Conservation (phyloP, 2,888 invertebrate genomes). For the Lithophane leautieri region DNA sequence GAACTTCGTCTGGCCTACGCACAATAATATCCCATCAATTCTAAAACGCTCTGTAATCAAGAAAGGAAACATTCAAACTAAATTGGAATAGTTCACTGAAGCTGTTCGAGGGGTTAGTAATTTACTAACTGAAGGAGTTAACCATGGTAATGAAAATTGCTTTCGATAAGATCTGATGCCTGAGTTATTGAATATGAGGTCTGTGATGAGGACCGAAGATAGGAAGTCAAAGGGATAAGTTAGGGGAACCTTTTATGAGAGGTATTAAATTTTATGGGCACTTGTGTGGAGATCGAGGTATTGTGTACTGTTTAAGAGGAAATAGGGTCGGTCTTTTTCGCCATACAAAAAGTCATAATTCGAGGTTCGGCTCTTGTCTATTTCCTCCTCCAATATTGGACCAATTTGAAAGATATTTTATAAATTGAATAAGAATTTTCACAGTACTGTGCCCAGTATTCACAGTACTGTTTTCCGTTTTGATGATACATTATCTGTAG, state of each 20-base stretch:
- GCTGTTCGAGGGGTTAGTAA: constrained; percentile 70
- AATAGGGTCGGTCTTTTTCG: too few relatives aligned
- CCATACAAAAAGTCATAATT: too few relatives aligned
- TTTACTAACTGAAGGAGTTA: constrained; percentile 73
- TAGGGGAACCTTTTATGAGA: constrained; percentile 57
- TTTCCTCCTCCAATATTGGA: too few relatives aligned
- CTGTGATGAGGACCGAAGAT: constrained; percentile 60
- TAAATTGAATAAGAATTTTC: too few relatives aligned
- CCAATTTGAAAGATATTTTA: too few relatives aligned
- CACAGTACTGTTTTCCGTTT: too few relatives aligned
- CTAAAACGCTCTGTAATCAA: constrained; percentile 71
- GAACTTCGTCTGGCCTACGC: constrained; percentile 56
- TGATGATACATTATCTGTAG: too few relatives aligned
- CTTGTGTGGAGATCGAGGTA: constrained; percentile 36
- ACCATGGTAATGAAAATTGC: constrained; percentile 77
- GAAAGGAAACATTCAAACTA: constrained; percentile 76
- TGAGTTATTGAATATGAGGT: constrained; percentile 71
- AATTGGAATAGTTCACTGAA: constrained; percentile 79
- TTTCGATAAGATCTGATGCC: constrained; percentile 72
- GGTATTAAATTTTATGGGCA: constrained; percentile 58
- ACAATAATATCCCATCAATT: constrained; percentile 72
- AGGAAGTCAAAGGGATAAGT: constrained; percentile 57
- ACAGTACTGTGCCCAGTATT: too few relatives aligned
- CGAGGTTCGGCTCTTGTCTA: too few relatives aligned
- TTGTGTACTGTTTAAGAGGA: constrained; percentile 44